Percentiles rank a stretch among this genome's conserved stretches.
These are phyloP conservation scores for Dreissena rostriformis DNA, from an alignment of 1,140 invertebrate genomes.

Conservation along the genomic window DNA sequence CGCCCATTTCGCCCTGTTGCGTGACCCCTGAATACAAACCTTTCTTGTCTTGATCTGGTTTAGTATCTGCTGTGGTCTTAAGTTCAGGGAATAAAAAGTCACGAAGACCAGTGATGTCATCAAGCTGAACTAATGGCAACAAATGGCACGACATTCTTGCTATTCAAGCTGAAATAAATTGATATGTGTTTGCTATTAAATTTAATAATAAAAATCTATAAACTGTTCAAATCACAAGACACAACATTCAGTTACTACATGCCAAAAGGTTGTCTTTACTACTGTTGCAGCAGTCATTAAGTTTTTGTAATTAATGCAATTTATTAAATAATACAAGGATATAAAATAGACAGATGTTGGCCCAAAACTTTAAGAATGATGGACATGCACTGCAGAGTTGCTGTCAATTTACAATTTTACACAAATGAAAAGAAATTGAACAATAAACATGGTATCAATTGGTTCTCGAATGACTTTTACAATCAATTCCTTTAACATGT, in stretches of 20 bases:
- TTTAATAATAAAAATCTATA: neutral
- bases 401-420: too few species aligned
- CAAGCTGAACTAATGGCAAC: conserved; percentile 68
- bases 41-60: conserved; percentile 2
- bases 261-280: neutral
- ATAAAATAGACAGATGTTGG: neutral
- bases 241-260: neutral
- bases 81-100: conserved; percentile 71
- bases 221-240: neutral
- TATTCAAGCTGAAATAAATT: conserved; percentile 1
- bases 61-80: conserved; percentile 56
- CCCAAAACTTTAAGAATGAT: neutral
- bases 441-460: too few species aligned
- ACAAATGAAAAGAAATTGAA: too few species aligned
- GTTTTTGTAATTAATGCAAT: neutral
- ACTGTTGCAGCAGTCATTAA: neutral
- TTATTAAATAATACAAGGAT: neutral
- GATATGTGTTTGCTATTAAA: neutral
- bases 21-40: too few species aligned
- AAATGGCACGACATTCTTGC: conserved; percentile 75
- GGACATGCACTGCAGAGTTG: too few species aligned
- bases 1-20: too few species aligned
- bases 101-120: conserved; percentile 68
- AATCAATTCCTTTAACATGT: too few species aligned
- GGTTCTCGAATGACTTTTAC: too few species aligned